Percentiles rank a stretch among this genome's conserved stretches.
These are phyloP conservation scores for Tolmerus cingulatus DNA, from an alignment of 2,888 invertebrate species.

Conservation along the genomic window DNA sequence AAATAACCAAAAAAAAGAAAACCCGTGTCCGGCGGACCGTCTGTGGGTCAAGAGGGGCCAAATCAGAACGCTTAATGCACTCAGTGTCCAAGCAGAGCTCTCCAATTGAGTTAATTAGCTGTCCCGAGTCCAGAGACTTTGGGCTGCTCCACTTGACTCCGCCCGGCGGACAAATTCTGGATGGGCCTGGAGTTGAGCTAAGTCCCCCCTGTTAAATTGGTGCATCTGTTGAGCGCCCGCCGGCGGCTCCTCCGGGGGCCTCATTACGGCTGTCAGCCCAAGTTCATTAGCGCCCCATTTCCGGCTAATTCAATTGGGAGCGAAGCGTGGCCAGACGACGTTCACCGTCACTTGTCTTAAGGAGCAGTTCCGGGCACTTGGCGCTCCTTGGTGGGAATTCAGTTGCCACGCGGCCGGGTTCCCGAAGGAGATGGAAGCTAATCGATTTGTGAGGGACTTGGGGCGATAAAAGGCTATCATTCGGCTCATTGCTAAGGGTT, in stretches of 20 bases:
- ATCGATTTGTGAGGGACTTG: neutral
- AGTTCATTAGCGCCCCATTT: slow-evolving; percentile 25
- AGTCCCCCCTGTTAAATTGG: neutral
- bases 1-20: neutral
- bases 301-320: slow-evolving; percentile 11
- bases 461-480: neutral
- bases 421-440: neutral
- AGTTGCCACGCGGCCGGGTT: neutral
- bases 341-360: neutral
- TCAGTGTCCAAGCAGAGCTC: neutral
- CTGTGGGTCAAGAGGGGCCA: neutral
- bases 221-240: slow-evolving; percentile 1
- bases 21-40: neutral
- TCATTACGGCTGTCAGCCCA: slow-evolving; percentile 16
- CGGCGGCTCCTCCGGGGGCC: neutral
- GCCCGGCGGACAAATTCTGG: neutral
- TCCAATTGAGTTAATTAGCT: slow-evolving; percentile 22
- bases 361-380: neutral
- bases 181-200: neutral
- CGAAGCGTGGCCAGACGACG: neutral
- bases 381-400: neutral
- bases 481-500: neutral
- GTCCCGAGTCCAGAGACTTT: neutral
- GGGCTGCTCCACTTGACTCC: neutral
- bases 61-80: neutral